These are phyloP conservation scores for Neolamprologus cancellatus DNA, from an alignment of 2,113 vertebrate species.

Conservation along the genomic window DNA sequence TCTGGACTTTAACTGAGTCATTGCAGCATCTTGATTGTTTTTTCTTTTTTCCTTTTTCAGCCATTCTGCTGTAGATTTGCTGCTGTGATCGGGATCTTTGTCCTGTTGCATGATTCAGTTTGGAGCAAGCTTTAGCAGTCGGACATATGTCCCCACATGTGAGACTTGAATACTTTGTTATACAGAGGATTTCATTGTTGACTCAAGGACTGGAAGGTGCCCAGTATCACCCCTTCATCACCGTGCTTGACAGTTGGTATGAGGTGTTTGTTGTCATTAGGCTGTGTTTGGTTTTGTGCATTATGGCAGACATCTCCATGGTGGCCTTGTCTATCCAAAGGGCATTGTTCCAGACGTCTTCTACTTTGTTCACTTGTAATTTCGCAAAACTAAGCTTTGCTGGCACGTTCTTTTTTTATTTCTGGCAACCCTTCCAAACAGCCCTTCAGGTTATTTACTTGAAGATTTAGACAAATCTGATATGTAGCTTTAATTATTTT, in stretches of 20 bases:
- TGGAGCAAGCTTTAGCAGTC: neutral
- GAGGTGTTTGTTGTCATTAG: neutral
- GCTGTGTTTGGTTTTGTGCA: neutral
- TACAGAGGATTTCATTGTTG: neutral
- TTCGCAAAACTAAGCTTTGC: neutral
- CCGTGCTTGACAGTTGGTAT: neutral
- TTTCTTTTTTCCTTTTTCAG: neutral
- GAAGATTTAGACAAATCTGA: neutral
- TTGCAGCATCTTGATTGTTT: neutral
- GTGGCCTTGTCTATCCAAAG: neutral
- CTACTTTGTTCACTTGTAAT: neutral
- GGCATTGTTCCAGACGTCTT: neutral
- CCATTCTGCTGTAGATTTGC: neutral
- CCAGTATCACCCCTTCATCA: neutral
- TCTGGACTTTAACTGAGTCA: neutral
- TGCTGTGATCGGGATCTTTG: neutral
- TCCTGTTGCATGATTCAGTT: neutral
- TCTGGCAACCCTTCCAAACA: neutral
- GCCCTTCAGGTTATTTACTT: neutral
- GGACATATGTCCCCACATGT: neutral
- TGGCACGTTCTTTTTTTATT: neutral
- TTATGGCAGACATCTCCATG: neutral
- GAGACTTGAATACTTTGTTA: neutral
- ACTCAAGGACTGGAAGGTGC: neutral
- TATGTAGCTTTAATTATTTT: neutral